Evolutionary conservation across 2,888 invertebrate genomes (phyloP).

Genomic region (Ichneumon xanthorius): DNA sequence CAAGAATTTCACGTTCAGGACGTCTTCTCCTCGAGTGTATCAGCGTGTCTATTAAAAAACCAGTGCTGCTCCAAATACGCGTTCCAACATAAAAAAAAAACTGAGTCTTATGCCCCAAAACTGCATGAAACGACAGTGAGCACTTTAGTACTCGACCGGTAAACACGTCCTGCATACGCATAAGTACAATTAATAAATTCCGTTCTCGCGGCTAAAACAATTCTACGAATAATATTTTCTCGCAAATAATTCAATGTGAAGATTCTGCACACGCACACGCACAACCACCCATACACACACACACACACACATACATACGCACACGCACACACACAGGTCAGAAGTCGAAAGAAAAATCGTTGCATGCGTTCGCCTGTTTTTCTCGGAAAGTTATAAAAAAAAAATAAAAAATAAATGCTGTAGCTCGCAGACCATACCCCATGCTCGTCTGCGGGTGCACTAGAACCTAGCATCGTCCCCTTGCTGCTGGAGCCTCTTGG

Average conservation of each 20-base stretch:
- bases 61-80: neutral
- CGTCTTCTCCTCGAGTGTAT: neutral
- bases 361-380: constrained; percentile 31
- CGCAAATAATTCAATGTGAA: neutral
- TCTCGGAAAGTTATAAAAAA: constrained; percentile 8
- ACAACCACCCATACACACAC: neutral
- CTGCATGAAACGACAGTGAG: neutral
- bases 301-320: neutral
- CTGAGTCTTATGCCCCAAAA: neutral
- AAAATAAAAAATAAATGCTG: neutral
- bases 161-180: neutral
- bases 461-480: constrained; percentile 53
- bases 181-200: neutral
- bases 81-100: neutral
- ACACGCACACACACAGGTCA: neutral
- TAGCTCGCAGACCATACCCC: constrained; percentile 55
- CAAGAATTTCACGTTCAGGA: neutral
- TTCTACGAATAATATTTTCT: neutral
- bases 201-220: neutral
- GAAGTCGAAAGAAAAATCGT: neutral
- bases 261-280: neutral
- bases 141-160: neutral
- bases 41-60: neutral
- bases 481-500: constrained; percentile 24
- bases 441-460: constrained; percentile 61